phyloP scores from a whole-genome alignment of 30 jellyfish, hydroid and myxozoan species.

The Sanderia malayensis region DNA sequence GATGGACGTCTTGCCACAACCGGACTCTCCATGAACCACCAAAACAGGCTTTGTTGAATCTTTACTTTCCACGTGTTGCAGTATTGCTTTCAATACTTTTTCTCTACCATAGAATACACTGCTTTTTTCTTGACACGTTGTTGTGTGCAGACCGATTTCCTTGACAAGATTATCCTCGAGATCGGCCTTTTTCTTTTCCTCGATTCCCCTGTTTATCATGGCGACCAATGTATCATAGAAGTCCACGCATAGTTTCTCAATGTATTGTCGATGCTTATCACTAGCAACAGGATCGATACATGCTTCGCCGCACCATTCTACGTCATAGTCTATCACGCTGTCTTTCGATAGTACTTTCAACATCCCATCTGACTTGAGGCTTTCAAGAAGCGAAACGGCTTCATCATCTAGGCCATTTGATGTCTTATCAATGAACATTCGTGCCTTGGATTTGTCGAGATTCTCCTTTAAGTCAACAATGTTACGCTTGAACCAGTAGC shows the following conservation, averaged over 20 bases:
- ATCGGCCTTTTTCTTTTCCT: conserved; percentile 53
- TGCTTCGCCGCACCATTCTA: conserved; percentile 67
- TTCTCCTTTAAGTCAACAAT: conserved; percentile 57
- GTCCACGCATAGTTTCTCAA: conserved; percentile 65
- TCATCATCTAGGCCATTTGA: conserved; percentile 55
- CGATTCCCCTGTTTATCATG: conserved; percentile 76
- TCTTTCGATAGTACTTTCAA: conserved; percentile 30
- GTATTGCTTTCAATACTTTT: conserved; percentile 53
- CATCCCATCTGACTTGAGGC: conserved; percentile 28
- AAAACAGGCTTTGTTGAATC: conserved; percentile 18
- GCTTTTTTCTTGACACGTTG: conserved; percentile 73
- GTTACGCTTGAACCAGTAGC: conserved; percentile 84
- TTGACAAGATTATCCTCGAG: conserved; percentile 66
- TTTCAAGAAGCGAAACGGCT: conserved; percentile 58
- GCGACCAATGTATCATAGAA: conserved; percentile 46
- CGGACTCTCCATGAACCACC: conserved; percentile 83
- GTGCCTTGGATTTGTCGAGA: conserved; percentile 39
- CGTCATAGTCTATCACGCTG: conserved; percentile 46
- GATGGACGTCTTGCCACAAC: conserved; percentile 87
- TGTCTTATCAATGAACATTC: conserved; percentile 70
- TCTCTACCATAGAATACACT: conserved; percentile 79
- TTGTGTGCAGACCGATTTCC: conserved; percentile 74
- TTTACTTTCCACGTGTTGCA: conserved; percentile 28
- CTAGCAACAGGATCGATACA: conserved; percentile 58
- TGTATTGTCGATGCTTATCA: conserved; percentile 43